A percentile compares a stretch with the other conserved stretches of the same genome.
These are phyloP conservation scores for Anagyrus pseudococci DNA, from an alignment of 2,888 invertebrate species.

Conservation along the genomic window DNA sequence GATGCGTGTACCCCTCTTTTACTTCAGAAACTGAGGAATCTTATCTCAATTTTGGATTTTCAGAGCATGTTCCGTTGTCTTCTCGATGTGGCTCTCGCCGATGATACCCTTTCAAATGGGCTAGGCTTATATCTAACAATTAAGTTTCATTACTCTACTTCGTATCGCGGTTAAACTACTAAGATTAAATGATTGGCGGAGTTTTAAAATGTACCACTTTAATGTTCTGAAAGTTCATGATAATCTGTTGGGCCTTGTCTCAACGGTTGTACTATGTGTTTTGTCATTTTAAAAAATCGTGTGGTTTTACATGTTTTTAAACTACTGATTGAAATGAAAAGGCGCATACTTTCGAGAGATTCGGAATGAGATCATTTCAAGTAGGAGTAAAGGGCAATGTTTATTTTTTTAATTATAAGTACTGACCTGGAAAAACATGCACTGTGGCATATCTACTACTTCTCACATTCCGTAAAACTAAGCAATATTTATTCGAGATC, in stretches of 20 bases:
- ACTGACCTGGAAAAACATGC: too few species aligned
- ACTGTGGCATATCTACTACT: neutral
- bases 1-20: conserved; percentile 21
- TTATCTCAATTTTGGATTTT: neutral
- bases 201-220: too few species aligned
- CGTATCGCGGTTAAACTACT: neutral
- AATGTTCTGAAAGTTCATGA: neutral
- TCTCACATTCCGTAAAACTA: neutral
- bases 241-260: too few species aligned
- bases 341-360: neutral
- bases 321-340: neutral
- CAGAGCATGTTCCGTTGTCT: neutral
- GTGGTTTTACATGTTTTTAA: neutral
- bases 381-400: too few species aligned
- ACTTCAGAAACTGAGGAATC: conserved; percentile 14
- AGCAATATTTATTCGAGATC: neutral
- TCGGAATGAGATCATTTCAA: neutral
- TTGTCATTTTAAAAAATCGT: neutral
- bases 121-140: neutral
- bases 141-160: neutral
- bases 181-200: neutral
- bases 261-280: neutral
- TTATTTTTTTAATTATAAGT: too few species aligned
- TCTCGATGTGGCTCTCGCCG: too few species aligned
- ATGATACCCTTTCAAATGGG: neutral